phyloP scores from a whole-genome alignment of 2,797 vertebrate genomes.

The Halcyon chelicuti region DNA sequence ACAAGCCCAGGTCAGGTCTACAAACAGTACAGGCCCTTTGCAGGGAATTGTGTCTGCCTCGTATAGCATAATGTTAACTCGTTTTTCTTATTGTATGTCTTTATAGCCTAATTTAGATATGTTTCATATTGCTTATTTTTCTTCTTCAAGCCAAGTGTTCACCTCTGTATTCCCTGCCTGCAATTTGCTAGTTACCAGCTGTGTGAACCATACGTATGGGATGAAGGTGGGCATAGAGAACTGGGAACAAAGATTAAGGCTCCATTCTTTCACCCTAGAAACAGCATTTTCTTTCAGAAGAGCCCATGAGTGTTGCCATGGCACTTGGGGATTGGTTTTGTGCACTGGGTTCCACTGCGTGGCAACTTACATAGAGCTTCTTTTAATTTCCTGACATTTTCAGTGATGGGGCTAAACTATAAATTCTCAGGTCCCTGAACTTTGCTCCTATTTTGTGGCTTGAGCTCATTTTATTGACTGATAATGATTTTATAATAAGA shows the following conservation, averaged over 20 bases:
- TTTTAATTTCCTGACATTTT: constrained; percentile 45
- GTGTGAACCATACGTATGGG: not conserved
- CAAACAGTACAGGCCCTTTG: not conserved
- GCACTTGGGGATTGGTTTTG: not conserved
- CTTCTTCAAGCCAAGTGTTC: not conserved
- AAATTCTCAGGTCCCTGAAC: constrained; percentile 47
- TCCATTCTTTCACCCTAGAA: constrained; percentile 46
- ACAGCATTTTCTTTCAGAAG: constrained; percentile 18
- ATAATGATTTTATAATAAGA: constrained; percentile 58
- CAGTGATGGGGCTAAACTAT: not conserved
- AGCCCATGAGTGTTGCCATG: constrained; percentile 27
- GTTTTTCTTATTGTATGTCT: not conserved
- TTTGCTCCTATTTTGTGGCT: constrained; percentile 41
- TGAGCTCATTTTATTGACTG: constrained; percentile 43
- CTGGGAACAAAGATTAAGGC: constrained; percentile 30
- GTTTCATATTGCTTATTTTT: not conserved
- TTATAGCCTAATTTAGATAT: not conserved
- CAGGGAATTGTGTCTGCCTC: not conserved
- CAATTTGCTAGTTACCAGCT: constrained; percentile 7
- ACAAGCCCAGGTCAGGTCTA: not conserved
- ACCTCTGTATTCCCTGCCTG: not conserved
- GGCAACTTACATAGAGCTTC: not conserved
- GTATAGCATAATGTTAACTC: not conserved
- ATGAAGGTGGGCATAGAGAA: not conserved
- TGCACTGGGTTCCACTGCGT: not conserved